A percentile compares a stretch with the other conserved stretches of the same genome.
Conservation (phyloP, 1,140 invertebrate species). For the Cydia fagiglandana region DNA sequence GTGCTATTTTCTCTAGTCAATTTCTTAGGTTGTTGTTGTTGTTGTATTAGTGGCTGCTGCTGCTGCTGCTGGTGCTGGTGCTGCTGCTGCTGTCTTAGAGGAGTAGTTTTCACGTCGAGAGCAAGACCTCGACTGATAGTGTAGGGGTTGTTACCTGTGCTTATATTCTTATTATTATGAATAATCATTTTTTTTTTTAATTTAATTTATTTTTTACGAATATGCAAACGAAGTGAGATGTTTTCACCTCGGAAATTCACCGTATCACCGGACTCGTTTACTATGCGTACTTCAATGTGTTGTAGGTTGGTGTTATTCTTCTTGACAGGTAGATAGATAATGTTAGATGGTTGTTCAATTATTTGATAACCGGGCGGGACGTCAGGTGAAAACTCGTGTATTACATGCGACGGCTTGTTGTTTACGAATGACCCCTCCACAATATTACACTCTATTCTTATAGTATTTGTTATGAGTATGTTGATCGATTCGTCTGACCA, state of each 20-base stretch:
- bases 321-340: background rate
- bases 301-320: background rate
- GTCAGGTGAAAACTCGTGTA: conserved; percentile 10
- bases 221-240: background rate
- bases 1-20: background rate
- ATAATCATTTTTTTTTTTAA: conserved; percentile 9
- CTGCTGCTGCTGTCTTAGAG: background rate
- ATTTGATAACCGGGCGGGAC: background rate
- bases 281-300: background rate
- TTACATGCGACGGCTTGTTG: background rate
- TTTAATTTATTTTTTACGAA: background rate
- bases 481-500: conserved; percentile 1
- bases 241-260: background rate
- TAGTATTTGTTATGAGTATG: conserved; percentile 9
- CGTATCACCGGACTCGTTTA: background rate
- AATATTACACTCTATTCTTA: conserved; percentile 30
- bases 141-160: background rate
- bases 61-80: too few species aligned
- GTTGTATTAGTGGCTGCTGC: background rate
- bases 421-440: conserved; percentile 20
- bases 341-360: background rate
- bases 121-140: background rate
- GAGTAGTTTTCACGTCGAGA: background rate
- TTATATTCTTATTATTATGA: background rate
- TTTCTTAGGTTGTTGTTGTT: background rate